Evolutionary conservation across 2,888 invertebrate genomes (phyloP).

Genomic region (Halocaridina rubra): DNA sequence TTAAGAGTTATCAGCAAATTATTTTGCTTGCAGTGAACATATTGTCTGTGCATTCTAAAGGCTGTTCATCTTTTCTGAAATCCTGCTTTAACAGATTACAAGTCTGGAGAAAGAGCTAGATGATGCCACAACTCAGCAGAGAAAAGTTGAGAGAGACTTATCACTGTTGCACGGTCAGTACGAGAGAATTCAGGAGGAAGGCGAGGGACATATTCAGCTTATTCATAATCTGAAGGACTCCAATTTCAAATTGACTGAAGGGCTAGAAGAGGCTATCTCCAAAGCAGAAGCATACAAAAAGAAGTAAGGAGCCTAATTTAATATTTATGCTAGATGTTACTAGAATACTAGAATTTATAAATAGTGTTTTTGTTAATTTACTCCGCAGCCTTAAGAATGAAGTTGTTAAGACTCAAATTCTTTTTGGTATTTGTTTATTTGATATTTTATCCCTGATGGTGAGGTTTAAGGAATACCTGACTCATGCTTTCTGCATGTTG

Average conservation of each 20-base stretch:
- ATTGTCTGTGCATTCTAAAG: not conserved
- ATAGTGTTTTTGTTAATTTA: too few species aligned
- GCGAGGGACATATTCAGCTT: slow-evolving; percentile 73
- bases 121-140: not conserved
- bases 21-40: too few species aligned
- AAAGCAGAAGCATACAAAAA: slow-evolving; percentile 39
- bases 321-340: not conserved
- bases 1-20: too few species aligned
- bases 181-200: slow-evolving; percentile 74
- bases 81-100: slow-evolving; percentile 22
- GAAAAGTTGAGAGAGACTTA: slow-evolving; percentile 44
- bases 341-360: too few species aligned
- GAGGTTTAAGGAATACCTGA: too few species aligned
- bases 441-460: too few species aligned
- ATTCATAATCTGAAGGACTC: slow-evolving; percentile 73
- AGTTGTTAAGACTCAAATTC: too few species aligned
- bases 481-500: too few species aligned
- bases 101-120: slow-evolving; percentile 38
- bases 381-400: too few species aligned
- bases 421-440: too few species aligned
- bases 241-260: slow-evolving; percentile 72
- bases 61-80: not conserved
- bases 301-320: not conserved
- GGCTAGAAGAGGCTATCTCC: slow-evolving; percentile 55
- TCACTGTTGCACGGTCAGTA: slow-evolving; percentile 69